Evolutionary conservation across 2,113 vertebrate species (phyloP).

Genomic region (Hemicordylus capensis): DNA sequence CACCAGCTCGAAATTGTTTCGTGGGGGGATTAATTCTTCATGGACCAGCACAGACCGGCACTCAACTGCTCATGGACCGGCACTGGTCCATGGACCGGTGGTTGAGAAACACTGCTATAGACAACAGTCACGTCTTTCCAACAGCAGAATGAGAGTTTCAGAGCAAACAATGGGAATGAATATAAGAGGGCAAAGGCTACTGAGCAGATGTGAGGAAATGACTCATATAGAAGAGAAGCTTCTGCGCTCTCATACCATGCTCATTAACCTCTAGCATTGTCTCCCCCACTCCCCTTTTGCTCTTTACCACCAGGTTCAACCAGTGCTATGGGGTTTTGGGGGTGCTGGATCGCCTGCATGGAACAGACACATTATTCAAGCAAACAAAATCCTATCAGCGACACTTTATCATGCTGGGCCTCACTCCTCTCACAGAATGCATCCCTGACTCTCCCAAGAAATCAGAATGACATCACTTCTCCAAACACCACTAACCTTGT

Average conservation of each 20-base stretch:
- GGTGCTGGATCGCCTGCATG: slow-evolving; percentile 88
- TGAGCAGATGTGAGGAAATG: background rate
- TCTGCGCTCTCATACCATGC: background rate
- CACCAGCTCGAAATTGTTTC: no score
- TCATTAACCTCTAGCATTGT: background rate
- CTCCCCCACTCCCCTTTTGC: background rate
- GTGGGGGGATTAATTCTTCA: no score
- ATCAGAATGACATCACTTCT: slow-evolving; percentile 43
- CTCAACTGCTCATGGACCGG: no score
- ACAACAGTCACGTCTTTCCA: no score
- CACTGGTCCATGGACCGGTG: no score
- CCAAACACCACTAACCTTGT: rapidly evolving
- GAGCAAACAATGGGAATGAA: no score
- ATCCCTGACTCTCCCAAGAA: slow-evolving; percentile 83
- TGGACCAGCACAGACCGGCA: no score
- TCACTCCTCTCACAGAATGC: slow-evolving; percentile 86
- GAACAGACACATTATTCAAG: slow-evolving; percentile 85
- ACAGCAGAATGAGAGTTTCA: no score
- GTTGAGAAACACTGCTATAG: no score
- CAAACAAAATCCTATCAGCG: slow-evolving; percentile 86
- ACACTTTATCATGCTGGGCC: slow-evolving; percentile 81
- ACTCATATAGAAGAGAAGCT: background rate
- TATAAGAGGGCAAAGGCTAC: no score
- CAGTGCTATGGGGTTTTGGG: slow-evolving; percentile 92
- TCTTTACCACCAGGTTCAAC: slow-evolving; percentile 83